phyloP scores from a whole-genome alignment of 1,140 invertebrate genomes.

The Aphelenchoides besseyi region DNA sequence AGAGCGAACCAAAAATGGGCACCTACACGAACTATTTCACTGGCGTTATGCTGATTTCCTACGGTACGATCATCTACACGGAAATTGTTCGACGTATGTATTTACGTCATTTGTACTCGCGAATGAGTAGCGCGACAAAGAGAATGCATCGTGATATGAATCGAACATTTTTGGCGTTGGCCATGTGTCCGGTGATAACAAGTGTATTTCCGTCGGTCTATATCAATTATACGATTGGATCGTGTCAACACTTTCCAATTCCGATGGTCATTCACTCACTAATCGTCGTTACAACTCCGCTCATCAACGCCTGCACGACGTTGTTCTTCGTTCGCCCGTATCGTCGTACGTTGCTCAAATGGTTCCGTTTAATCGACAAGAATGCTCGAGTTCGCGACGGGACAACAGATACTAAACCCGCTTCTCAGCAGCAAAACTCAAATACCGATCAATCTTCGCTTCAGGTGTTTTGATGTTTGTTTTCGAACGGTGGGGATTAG shows the following conservation, averaged over 20 bases:
- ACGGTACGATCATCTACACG: neutral
- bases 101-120: neutral
- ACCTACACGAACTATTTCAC: slow-evolving; percentile 10
- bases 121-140: neutral
- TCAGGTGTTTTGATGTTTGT: slow-evolving; percentile 5
- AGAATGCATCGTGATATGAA: slow-evolving; percentile 15
- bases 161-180: slow-evolving; percentile 10
- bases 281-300: slow-evolving; percentile 3
- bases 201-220: slow-evolving; percentile 6
- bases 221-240: slow-evolving; percentile 11
- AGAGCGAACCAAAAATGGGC: neutral
- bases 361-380: neutral
- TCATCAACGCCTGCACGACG: neutral
- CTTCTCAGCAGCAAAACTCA: neutral
- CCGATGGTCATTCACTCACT: slow-evolving; percentile 15
- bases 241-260: slow-evolving; percentile 5
- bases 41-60: neutral
- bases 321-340: slow-evolving; percentile 9
- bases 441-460: neutral
- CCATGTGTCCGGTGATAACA: slow-evolving; percentile 2
- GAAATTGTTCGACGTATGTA: neutral
- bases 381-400: neutral
- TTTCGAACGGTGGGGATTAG: no score
- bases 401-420: neutral
- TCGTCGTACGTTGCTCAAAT: neutral